Conservation (phyloP, 2,888 invertebrate genomes). For the Adelognathus sp. region DNA sequence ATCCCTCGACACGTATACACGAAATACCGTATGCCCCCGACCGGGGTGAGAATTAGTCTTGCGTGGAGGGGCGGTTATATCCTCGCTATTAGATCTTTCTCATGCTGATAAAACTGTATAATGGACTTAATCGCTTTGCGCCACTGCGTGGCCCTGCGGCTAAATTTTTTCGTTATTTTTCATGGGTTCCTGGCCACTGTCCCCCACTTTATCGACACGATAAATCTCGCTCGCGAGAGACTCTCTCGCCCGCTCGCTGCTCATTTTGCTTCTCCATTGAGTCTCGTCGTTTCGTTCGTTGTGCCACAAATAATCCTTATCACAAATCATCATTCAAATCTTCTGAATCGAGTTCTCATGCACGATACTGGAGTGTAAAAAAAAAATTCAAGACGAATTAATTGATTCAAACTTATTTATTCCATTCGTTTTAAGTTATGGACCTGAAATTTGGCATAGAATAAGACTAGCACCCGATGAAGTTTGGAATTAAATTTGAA, state of each 20-base stretch:
- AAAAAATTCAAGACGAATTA: too few relatives aligned
- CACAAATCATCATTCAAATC: too few relatives aligned
- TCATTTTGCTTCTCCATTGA: conserved; percentile 53
- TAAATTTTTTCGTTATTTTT: conserved; percentile 80
- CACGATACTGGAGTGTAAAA: too few relatives aligned
- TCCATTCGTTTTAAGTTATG: too few relatives aligned
- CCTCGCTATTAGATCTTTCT: conserved; percentile 79
- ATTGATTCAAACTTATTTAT: too few relatives aligned
- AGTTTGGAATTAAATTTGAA: too few relatives aligned
- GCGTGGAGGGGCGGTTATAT: conserved; percentile 55
- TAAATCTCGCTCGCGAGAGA: conserved; percentile 67
- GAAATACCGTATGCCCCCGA: conserved; percentile 10
- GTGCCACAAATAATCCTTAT: too few relatives aligned
- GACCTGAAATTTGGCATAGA: too few relatives aligned
- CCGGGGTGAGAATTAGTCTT: conserved; percentile 68
- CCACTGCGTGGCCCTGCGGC: conserved; percentile 69
- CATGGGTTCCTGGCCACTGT: conserved; percentile 74
- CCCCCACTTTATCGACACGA: conserved; percentile 73
- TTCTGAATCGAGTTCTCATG: too few relatives aligned
- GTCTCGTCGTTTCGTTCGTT: conserved; percentile 4
- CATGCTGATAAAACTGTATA: conserved; percentile 80
- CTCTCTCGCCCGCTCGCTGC: conserved; percentile 40
- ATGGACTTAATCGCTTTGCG: conserved; percentile 80
- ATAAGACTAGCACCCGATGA: too few relatives aligned
- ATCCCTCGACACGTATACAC: neutral